Conservation (phyloP, 2,113 vertebrate species). For the Erythrocebus patas region DNA sequence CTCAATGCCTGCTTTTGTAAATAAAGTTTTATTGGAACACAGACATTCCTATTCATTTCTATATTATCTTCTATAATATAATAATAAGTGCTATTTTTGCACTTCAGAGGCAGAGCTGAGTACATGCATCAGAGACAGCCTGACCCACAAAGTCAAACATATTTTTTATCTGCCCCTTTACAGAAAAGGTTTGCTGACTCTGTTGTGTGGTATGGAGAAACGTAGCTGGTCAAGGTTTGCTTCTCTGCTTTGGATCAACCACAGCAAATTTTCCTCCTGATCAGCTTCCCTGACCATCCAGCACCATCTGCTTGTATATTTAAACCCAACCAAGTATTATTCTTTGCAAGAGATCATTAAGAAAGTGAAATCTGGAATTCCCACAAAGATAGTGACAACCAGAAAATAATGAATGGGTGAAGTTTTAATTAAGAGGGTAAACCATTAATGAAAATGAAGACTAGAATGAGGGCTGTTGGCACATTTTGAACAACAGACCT, state of each 20-base stretch:
- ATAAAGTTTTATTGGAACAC: background rate
- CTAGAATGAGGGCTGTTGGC: background rate
- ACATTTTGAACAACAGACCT: background rate
- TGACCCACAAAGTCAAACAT: background rate
- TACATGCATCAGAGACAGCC: accelerated
- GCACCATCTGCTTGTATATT: background rate
- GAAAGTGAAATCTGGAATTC: background rate
- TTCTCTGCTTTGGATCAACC: background rate
- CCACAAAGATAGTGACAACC: background rate
- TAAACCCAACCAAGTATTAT: background rate
- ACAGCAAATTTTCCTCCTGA: background rate
- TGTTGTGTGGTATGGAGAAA: background rate
- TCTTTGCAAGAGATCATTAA: slow-evolving; percentile 17
- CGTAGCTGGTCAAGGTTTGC: background rate
- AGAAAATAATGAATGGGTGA: background rate
- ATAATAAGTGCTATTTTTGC: background rate
- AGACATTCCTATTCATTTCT: background rate
- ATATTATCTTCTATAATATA: too few relatives aligned
- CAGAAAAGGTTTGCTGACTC: background rate
- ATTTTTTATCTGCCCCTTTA: background rate
- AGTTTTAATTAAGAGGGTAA: background rate
- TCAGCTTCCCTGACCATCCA: background rate
- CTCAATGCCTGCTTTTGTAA: background rate
- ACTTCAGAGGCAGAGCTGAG: background rate
- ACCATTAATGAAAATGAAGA: background rate